A percentile compares a stretch with the other conserved stretches of the same genome.
These are phyloP conservation scores for Catocala sponsa DNA, from an alignment of 2,888 invertebrate genomes.

Conservation along the genomic window DNA sequence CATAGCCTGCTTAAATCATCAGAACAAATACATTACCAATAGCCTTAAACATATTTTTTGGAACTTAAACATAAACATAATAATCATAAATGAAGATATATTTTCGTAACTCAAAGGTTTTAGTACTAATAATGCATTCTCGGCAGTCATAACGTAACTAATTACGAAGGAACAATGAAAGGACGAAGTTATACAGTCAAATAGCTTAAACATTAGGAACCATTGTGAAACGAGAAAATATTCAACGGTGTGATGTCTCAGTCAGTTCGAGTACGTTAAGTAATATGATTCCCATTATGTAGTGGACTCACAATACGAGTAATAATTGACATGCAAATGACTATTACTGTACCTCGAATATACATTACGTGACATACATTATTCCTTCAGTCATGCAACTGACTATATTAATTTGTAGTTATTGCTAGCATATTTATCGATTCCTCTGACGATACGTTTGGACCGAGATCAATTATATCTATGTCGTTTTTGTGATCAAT, in stretches of 20 bases:
- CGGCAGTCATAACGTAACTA: background rate
- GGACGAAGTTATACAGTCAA: slow-evolving; percentile 22
- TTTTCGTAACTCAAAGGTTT: background rate
- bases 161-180: slow-evolving; percentile 24
- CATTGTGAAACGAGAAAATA: slow-evolving; percentile 8
- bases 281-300: slow-evolving; percentile 27
- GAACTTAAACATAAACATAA: background rate
- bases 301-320: slow-evolving; percentile 37
- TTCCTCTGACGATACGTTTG: slow-evolving; percentile 30
- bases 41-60: too few relatives aligned
- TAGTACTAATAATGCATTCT: slow-evolving; percentile 3
- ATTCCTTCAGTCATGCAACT: slow-evolving; percentile 41
- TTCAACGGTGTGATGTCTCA: slow-evolving; percentile 15
- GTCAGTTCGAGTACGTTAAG: slow-evolving; percentile 18
- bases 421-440: slow-evolving; percentile 11
- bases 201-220: slow-evolving; percentile 36
- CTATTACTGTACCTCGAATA: slow-evolving; percentile 29
- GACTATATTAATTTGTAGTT: slow-evolving; percentile 11
- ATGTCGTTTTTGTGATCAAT: slow-evolving; percentile 21
- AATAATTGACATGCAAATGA: slow-evolving; percentile 47
- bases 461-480: slow-evolving; percentile 44
- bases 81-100: background rate
- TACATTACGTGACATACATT: slow-evolving; percentile 33
- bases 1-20: slow-evolving; percentile 25
- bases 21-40: slow-evolving; percentile 16